A percentile compares a stretch with the other conserved stretches of the same genome.
These are phyloP conservation scores for Eupithecia pulchellata DNA, from an alignment of 2,888 invertebrate genomes.

Conservation along the genomic window DNA sequence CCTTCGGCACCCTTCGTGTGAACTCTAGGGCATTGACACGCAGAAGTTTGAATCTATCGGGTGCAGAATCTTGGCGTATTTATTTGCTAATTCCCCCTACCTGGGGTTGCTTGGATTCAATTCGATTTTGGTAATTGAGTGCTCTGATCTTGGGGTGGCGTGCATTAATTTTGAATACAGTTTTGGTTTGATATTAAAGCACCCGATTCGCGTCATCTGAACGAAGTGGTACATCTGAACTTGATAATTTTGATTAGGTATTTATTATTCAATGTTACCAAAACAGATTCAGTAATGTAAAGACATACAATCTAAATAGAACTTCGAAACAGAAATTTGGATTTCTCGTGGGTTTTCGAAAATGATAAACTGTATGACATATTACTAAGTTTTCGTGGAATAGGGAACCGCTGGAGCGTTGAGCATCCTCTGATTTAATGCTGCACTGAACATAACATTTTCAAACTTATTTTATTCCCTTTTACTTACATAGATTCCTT, in stretches of 20 bases:
- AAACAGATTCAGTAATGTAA: conserved; percentile 5
- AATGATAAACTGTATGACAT: not conserved
- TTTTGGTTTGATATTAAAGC: conserved; percentile 24
- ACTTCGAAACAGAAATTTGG: not conserved
- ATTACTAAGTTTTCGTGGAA: conserved; percentile 15
- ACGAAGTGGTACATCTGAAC: not conserved
- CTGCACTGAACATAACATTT: conserved; percentile 23
- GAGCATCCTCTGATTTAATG: conserved; percentile 24
- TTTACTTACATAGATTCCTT: conserved; percentile 1
- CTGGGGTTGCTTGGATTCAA: conserved; percentile 46
- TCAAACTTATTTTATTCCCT: not conserved
- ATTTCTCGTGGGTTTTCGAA: conserved; percentile 11
- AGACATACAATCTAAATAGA: too few species aligned
- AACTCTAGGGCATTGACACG: conserved; percentile 64
- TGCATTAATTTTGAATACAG: conserved; percentile 26
- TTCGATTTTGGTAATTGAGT: conserved; percentile 43
- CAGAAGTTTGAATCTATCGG: conserved; percentile 55
- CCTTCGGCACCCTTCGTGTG: conserved; percentile 62
- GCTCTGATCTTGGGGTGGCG: conserved; percentile 33
- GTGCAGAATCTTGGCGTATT: conserved; percentile 52
- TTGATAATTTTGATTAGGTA: conserved; percentile 4
- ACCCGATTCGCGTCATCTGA: conserved; percentile 31
- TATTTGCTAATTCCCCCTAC: conserved; percentile 51
- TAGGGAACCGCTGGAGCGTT: conserved; percentile 21
- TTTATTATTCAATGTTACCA: conserved; percentile 12